Evolutionary conservation across 1,140 invertebrate species (phyloP).

Genomic region (Potamilus streckersoni): DNA sequence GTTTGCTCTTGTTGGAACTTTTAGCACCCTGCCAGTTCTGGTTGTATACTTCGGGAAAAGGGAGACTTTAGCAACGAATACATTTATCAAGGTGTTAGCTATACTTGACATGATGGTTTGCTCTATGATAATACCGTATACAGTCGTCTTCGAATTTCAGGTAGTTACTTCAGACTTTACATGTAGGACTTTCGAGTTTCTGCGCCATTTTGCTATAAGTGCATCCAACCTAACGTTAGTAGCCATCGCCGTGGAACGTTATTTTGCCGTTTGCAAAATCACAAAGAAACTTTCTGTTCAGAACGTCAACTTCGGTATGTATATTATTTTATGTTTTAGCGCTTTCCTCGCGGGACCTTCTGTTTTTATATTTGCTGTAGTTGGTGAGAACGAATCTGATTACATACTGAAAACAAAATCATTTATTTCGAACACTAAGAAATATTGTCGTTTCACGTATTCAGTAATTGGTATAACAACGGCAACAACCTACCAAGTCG

Average conservation of each 20-base stretch:
- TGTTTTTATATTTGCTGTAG: slow-evolving; percentile 48
- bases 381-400: slow-evolving; percentile 29
- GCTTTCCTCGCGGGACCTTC: slow-evolving; percentile 41
- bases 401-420: slow-evolving; percentile 39
- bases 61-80: slow-evolving; percentile 45
- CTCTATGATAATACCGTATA: slow-evolving; percentile 50
- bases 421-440: slow-evolving; percentile 14
- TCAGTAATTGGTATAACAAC: slow-evolving; percentile 33
- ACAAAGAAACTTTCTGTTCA: slow-evolving; percentile 33
- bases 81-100: slow-evolving; percentile 50
- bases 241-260: slow-evolving; percentile 53
- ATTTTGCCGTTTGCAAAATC: slow-evolving; percentile 44
- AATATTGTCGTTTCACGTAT: slow-evolving; percentile 54
- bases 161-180: slow-evolving; percentile 40
- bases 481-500: slow-evolving; percentile 41
- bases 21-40: slow-evolving; percentile 51
- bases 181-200: slow-evolving; percentile 47
- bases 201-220: slow-evolving; percentile 44
- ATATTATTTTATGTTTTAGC: slow-evolving; percentile 39
- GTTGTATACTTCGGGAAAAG: slow-evolving; percentile 46
- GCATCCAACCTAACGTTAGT: slow-evolving; percentile 50
- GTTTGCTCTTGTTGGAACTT: slow-evolving; percentile 42
- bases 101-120: slow-evolving; percentile 52
- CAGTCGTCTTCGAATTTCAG: slow-evolving; percentile 51
- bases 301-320: slow-evolving; percentile 42